Conservation (phyloP, 2,113 vertebrate genomes). For the Tychaedon coryphoeus region DNA sequence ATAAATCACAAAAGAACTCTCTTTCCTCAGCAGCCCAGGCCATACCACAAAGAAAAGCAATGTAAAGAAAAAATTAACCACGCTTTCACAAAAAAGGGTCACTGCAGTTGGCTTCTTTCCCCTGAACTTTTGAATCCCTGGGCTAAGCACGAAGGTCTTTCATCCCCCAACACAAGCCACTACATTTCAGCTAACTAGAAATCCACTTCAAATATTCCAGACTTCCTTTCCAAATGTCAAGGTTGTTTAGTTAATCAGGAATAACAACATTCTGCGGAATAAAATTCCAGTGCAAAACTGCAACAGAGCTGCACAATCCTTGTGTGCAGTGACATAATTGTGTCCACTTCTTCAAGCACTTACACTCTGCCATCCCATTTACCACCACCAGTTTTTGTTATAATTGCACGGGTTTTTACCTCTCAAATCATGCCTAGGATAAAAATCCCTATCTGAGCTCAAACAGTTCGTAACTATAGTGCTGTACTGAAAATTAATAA, state of each 20-base stretch:
- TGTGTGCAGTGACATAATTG: background rate
- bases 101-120: background rate
- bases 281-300: conserved; percentile 1
- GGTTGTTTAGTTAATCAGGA: conserved; percentile 38
- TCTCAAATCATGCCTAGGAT: background rate
- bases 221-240: conserved; percentile 44
- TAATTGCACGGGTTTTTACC: accelerated
- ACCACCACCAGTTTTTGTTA: background rate
- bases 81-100: background rate
- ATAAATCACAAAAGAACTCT: background rate
- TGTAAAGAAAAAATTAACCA: conserved; percentile 27
- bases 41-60: background rate
- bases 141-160: conserved; percentile 29
- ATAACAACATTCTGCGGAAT: conserved; percentile 1
- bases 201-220: conserved; percentile 27
- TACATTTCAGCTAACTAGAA: conserved; percentile 17
- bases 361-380: background rate
- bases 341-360: background rate
- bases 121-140: conserved; percentile 22
- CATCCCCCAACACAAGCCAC: background rate
- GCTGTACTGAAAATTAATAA: background rate
- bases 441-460: background rate
- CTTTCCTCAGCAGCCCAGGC: background rate
- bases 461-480: background rate
- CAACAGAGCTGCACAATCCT: background rate